phyloP scores from a whole-genome alignment of 2,888 invertebrate genomes.

The Megaustenia siamemsis region DNA sequence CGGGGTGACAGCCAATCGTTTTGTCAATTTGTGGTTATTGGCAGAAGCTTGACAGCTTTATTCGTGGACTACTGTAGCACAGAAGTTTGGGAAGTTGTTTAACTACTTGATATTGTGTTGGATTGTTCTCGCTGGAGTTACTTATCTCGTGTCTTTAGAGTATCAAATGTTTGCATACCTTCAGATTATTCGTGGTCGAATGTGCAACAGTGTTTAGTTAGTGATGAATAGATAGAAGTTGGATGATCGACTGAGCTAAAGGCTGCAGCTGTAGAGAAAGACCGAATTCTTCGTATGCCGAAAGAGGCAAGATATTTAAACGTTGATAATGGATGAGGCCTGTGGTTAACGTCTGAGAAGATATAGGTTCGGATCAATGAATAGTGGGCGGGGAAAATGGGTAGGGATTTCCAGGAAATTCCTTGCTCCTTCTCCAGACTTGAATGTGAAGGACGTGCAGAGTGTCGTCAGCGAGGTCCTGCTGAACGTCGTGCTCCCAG shows the following conservation, averaged over 20 bases:
- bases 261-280: neutral
- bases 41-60: neutral
- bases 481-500: constrained; percentile 14
- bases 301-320: neutral
- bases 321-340: constrained; percentile 12
- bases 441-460: neutral
- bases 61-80: no score
- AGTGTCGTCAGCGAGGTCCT: constrained; percentile 9
- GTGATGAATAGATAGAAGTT: neutral
- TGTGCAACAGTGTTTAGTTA: no score
- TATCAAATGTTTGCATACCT: neutral
- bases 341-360: neutral
- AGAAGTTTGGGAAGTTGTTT: no score
- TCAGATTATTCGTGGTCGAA: neutral
- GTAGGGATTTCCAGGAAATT: constrained; percentile 3
- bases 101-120: no score
- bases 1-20: neutral
- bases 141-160: neutral
- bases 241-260: neutral
- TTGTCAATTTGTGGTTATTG: constrained; percentile 9
- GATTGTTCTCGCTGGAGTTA: neutral
- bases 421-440: neutral
- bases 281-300: neutral
- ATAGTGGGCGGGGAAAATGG: constrained; percentile 17
- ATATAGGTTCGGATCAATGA: constrained; percentile 31